phyloP scores from a whole-genome alignment of 2,797 vertebrate species.

The Trematomus bernacchii region DNA sequence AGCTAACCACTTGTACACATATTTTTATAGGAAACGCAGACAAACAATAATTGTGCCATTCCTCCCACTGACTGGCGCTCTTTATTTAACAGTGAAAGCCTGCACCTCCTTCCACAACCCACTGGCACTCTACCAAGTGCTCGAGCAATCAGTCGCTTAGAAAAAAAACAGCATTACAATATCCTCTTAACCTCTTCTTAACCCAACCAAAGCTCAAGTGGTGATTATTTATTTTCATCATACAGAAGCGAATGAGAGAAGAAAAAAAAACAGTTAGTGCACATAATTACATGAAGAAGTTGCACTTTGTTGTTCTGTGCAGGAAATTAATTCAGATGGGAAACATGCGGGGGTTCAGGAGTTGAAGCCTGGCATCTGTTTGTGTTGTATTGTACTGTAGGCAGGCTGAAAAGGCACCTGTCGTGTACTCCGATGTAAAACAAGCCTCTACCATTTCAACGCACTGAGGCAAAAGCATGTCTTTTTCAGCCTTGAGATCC shows the following conservation, averaged over 20 bases:
- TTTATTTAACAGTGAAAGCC: conserved; percentile 2
- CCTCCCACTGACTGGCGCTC: conserved; percentile 30
- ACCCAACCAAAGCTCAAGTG: conserved; percentile 49
- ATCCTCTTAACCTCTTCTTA: conserved; percentile 46
- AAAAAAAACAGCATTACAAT: conserved; percentile 3
- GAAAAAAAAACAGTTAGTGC: conserved; percentile 11
- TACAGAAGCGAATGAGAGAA: conserved; percentile 14
- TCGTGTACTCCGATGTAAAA: conserved; percentile 48
- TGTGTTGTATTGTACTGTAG: conserved; percentile 22
- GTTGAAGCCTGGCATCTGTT: conserved; percentile 43
- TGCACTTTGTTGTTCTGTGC: conserved; percentile 49
- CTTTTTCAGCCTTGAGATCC: conserved; percentile 34
- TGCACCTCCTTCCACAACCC: not conserved
- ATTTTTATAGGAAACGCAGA: not conserved
- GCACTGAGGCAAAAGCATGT: conserved; percentile 21
- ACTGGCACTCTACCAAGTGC: conserved; percentile 10
- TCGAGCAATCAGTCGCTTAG: conserved; percentile 40
- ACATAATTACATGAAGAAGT: conserved; percentile 40
- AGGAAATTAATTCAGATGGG: conserved; percentile 58
- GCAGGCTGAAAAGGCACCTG: conserved; percentile 30
- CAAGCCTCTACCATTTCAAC: conserved; percentile 38
- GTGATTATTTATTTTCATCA: conserved; percentile 51
- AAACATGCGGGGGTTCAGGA: conserved; percentile 37
- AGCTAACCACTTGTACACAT: not conserved
- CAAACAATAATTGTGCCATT: conserved; percentile 12